Percentiles rank a stretch among this genome's conserved stretches.
Conservation (phyloP, 2,888 invertebrate genomes). For the Cheilosia impressa region DNA sequence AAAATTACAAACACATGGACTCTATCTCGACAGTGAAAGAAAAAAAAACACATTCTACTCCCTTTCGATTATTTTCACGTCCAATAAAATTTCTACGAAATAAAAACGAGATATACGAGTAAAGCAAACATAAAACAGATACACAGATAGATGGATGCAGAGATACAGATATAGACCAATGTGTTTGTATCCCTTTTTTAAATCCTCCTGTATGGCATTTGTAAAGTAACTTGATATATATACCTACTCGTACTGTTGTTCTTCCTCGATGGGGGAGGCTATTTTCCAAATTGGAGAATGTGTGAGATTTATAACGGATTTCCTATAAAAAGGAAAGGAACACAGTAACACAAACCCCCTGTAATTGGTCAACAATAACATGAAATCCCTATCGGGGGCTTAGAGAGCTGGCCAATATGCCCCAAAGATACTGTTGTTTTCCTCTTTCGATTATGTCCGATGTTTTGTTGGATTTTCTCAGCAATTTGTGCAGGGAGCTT, state of each 20-base stretch:
- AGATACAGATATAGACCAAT: conserved; percentile 32
- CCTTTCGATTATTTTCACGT: conserved; percentile 72
- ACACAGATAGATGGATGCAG: conserved; percentile 48
- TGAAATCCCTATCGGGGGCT: conserved; percentile 34
- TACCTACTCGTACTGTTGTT: too few species aligned
- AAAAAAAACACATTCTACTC: conserved; percentile 35
- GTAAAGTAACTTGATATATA: conserved; percentile 55
- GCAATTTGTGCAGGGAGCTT: conserved; percentile 3
- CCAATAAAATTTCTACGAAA: conserved; percentile 71
- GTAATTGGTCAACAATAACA: conserved; percentile 75
- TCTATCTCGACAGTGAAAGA: conserved; percentile 2
- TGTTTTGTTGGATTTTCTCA: conserved; percentile 5
- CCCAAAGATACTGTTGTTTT: conserved; percentile 25
- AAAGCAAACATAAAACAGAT: conserved; percentile 57
- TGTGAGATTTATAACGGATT: conserved; percentile 72
- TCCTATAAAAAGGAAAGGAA: conserved; percentile 42
- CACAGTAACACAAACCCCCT: conserved; percentile 58
- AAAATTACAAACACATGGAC: conserved; percentile 72
- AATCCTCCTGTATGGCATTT: conserved; percentile 48
- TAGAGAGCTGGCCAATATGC: conserved; percentile 48
- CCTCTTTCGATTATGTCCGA: background rate
- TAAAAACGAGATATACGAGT: conserved; percentile 61
- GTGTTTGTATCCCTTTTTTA: conserved; percentile 49
- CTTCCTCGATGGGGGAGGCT: conserved; percentile 1
- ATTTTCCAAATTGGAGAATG: conserved; percentile 66